Evolutionary conservation across 92 coral and sea anemone species (phyloP).

Genomic region (Montipora capitata): DNA sequence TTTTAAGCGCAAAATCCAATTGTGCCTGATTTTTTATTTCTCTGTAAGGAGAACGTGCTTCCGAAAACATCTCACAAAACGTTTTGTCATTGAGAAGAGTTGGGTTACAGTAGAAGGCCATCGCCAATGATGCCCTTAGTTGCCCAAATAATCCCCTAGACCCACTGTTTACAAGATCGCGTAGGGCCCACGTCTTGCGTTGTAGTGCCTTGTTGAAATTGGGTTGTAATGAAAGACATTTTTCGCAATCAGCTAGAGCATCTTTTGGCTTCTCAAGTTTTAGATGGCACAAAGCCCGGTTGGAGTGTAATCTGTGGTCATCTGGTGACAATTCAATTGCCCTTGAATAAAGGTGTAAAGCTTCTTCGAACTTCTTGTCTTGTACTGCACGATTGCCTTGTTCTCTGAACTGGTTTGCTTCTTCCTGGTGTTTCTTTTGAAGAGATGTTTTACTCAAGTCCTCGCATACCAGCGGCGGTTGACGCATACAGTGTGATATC

Average conservation of each 20-base stretch:
- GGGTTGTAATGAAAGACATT: slow-evolving; percentile 67
- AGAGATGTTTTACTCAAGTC: background rate
- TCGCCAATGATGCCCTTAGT: slow-evolving; percentile 65
- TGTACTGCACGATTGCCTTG: slow-evolving; percentile 80
- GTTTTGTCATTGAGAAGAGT: slow-evolving; percentile 3
- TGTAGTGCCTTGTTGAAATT: slow-evolving; percentile 71
- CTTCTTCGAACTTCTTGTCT: slow-evolving; percentile 47
- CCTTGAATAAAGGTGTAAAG: slow-evolving; percentile 57
- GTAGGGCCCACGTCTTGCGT: slow-evolving; percentile 91
- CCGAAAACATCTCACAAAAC: slow-evolving; percentile 67
- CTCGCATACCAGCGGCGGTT: background rate
- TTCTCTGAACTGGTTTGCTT: slow-evolving; percentile 65
- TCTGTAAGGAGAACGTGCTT: background rate
- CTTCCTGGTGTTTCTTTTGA: background rate
- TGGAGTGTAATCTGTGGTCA: slow-evolving; percentile 66
- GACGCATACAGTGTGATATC: slow-evolving; percentile 77
- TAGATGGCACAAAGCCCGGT: slow-evolving; percentile 84
- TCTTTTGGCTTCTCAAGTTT: slow-evolving; percentile 65
- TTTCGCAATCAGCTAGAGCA: slow-evolving; percentile 82
- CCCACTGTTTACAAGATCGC: slow-evolving; percentile 56
- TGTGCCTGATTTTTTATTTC: slow-evolving; percentile 56
- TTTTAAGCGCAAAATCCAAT: slow-evolving; percentile 29
- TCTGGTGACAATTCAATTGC: slow-evolving; percentile 45
- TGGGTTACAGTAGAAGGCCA: slow-evolving; percentile 67
- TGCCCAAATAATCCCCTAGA: slow-evolving; percentile 23